Evolutionary conservation across 2,888 invertebrate genomes (phyloP), one percentile per base, ranked within the genome.

Genomic region (Matsumyia berberina): DNA sequence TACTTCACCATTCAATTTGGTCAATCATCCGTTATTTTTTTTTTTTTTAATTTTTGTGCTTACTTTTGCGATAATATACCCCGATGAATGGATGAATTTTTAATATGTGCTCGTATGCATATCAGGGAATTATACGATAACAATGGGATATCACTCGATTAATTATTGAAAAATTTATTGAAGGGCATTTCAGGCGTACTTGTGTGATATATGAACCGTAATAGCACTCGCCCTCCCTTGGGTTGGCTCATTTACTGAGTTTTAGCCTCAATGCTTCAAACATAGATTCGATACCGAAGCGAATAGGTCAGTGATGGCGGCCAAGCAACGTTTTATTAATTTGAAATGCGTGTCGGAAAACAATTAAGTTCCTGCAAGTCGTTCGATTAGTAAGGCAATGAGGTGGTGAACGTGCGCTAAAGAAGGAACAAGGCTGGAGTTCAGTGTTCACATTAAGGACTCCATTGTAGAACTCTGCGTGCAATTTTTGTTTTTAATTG

Each of bases 111-210:
- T 35, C 74, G 73, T 70, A 80, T 80, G 74, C 70, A 86, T 81
- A 85, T 87, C 85, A 77, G 86, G 85, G 81, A 81, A 87, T 87
- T 86, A 86, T 66, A 39, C 70, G 74, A 44, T 77, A 86, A 86
- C 87, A 87, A 87, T 87, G 69, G 83, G 76, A 62, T 87, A 78
- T 83, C 67, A 83, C 62, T 86, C 87, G 87, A 87, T 87, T 87
- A 87, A 87, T 87, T 87, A 87, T 87, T 87, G 87, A 80, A 87
- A 24, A 24, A 87, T 86, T 87, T 87, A 87, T 86, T 81, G 87
- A 87, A 82, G 83, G 80, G 78, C 86, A 77, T 87, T 77, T 85
- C 67, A 79, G 62, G 79, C 79, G 72, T 79, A 77, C 83, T 83
- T 83, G 70, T 73, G 55, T 69, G 77, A 53, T 19, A 39, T n/a